Evolutionary conservation across 2,797 vertebrate species (phyloP), one percentile per base, ranked within the genome.

Genomic region (Tangara arthus): DNA sequence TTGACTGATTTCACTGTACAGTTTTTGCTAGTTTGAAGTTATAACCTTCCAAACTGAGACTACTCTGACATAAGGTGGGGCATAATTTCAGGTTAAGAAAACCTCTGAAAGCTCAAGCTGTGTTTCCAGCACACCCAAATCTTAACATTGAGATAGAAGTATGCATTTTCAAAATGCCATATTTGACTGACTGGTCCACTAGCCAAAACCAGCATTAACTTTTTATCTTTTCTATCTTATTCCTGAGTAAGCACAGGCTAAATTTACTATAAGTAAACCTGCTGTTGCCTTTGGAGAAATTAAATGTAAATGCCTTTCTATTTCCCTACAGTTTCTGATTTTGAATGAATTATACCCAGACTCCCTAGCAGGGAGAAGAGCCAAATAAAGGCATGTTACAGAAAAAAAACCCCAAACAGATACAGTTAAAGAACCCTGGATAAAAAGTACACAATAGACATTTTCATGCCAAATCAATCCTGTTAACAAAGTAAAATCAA

Each of bases 161-260:
- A 91, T 0, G 0, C 42, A 34, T 78, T 79, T 83, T 61, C 63
- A 87, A 94, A 86, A 35, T 65, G 76, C 10, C 9, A 1, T 16
- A 52, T 76, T 28, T 76, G 32, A 83, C 64, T 71, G 34, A 90
- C 42, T 49, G 42, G 17, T 59, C 59, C 73, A 63, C 44, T 63
- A 79, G 68, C 47, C 73, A 92, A 90, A 84, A 77, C 42, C 75
- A 82, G 60, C 66, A 80, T 20, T 76, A 79, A 44, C 22, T 41
- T 96, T 59, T 52, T 42, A 49, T 56, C 34, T 73, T 53, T 59
- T 19, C 30, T 82, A 41, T 56, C 77, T 80, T 93, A 76, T 91
- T 96, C 94, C 94, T 88, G 89, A 96, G 93, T 81, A 88, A 93
- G 22, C 55, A 82, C 56, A 84, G 47, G 41, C 53, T 56, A 93